These are phyloP conservation scores for Rostratula benghalensis DNA, from an alignment of 2,113 vertebrate species.

Conservation along the genomic window DNA sequence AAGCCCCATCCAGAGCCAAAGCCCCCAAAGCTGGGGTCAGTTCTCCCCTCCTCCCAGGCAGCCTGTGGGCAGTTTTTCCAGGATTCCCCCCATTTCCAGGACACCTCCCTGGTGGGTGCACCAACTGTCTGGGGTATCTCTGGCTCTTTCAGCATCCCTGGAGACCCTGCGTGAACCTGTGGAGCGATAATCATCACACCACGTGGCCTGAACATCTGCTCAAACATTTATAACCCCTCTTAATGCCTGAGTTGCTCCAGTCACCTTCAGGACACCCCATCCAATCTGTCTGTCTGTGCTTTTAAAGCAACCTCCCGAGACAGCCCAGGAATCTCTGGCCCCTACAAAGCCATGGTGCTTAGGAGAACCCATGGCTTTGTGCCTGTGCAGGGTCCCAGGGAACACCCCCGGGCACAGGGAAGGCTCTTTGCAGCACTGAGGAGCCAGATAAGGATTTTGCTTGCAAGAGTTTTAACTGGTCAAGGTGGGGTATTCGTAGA, in stretches of 20 bases:
- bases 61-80: neutral
- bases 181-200: neutral
- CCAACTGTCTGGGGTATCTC: neutral
- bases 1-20: neutral
- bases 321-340: neutral
- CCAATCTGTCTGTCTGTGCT: neutral
- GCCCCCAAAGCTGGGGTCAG: accelerated
- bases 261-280: neutral
- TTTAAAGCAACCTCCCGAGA: neutral
- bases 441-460: neutral
- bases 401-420: accelerated
- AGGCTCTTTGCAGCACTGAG: neutral
- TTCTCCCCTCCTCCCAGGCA: neutral
- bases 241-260: neutral
- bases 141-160: accelerated
- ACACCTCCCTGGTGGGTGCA: accelerated
- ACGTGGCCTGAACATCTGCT: neutral
- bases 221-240: neutral
- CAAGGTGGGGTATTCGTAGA: neutral
- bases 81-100: neutral
- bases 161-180: neutral
- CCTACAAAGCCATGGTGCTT: neutral
- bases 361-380: neutral
- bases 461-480: neutral
- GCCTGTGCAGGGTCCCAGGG: neutral